Evolutionary conservation across 2,113 vertebrate genomes (phyloP).

Genomic region (Oenanthe melanoleuca): DNA sequence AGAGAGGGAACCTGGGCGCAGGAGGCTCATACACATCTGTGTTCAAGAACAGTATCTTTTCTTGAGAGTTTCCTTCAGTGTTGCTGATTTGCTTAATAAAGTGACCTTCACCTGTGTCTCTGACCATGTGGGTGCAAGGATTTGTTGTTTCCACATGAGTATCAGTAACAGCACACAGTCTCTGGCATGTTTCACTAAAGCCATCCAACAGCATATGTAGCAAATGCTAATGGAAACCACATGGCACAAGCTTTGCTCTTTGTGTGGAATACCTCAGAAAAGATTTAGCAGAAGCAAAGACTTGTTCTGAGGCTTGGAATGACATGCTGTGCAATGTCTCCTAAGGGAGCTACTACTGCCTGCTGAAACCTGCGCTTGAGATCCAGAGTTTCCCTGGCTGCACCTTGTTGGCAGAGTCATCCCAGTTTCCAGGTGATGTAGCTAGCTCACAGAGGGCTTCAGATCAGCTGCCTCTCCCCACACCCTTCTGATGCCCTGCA

Average conservation of each 20-base stretch:
- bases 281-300: neutral
- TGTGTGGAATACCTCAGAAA: neutral
- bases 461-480: neutral
- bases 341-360: rapidly evolving
- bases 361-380: rapidly evolving
- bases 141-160: rapidly evolving
- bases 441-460: neutral
- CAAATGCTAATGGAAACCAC: neutral
- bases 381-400: neutral
- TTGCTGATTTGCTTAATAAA: neutral
- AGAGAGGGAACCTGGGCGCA: neutral
- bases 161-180: rapidly evolving
- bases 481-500: neutral
- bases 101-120: neutral
- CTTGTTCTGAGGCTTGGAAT: neutral
- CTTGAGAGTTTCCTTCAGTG: rapidly evolving
- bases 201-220: no score
- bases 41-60: neutral
- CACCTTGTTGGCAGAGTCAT: neutral
- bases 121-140: neutral
- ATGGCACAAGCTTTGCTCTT: neutral
- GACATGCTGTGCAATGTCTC: rapidly evolving
- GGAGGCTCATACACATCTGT: neutral
- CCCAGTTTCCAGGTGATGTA: neutral
- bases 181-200: neutral